Evolutionary conservation across 2,888 invertebrate genomes (phyloP).

Genomic region (Volucella inanis): DNA sequence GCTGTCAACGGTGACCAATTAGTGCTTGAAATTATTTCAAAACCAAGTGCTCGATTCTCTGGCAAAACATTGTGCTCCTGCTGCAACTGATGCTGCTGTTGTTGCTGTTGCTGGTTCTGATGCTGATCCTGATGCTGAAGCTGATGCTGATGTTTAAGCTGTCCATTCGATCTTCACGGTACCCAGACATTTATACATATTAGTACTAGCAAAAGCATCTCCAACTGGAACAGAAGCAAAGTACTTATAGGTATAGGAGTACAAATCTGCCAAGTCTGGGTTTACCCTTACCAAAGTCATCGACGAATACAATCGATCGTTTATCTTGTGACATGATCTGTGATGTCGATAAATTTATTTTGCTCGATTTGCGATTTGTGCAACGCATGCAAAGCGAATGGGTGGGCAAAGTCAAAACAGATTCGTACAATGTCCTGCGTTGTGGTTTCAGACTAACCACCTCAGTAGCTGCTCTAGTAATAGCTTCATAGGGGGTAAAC

Average conservation of each 20-base stretch:
- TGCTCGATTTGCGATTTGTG: constrained; percentile 75
- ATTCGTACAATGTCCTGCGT: constrained; percentile 66
- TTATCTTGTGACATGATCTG: constrained; percentile 79
- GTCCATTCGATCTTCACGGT: background rate
- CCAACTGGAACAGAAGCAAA: constrained; percentile 67
- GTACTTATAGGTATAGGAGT: background rate
- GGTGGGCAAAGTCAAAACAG: constrained; percentile 72
- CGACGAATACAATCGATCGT: constrained; percentile 78
- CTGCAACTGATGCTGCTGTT: constrained; percentile 4
- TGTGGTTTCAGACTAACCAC: constrained; percentile 42
- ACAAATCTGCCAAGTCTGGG: constrained; percentile 48
- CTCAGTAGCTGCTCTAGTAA: constrained; percentile 49
- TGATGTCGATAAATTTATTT: constrained; percentile 77
- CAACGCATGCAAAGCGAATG: constrained; percentile 75
- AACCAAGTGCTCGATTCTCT: constrained; percentile 61
- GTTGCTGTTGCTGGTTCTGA: no score
- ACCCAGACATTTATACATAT: constrained; percentile 29
- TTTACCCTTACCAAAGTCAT: constrained; percentile 68
- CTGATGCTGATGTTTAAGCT: no score
- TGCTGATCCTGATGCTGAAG: background rate
- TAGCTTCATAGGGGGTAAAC: constrained; percentile 60
- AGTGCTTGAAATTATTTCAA: constrained; percentile 74
- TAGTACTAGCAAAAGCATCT: constrained; percentile 51
- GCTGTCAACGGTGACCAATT: constrained; percentile 75
- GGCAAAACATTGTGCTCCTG: constrained; percentile 54